phyloP scores from a whole-genome alignment of 2,797 vertebrate genomes.

The Anisognathus igniventris region DNA sequence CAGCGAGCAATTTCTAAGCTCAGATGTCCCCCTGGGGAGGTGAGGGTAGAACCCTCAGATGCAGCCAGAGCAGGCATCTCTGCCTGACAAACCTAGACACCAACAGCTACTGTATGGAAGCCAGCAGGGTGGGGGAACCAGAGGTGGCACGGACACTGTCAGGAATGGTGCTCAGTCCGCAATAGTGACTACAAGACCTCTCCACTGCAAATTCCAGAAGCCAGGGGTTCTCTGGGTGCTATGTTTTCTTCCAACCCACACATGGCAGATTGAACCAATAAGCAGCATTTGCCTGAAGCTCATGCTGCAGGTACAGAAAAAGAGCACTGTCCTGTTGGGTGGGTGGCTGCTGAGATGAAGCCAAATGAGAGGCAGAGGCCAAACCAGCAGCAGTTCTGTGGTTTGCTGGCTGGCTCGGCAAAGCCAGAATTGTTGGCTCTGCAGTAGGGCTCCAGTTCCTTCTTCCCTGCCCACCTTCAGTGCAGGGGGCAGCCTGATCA shows the following conservation, averaged over 20 bases:
- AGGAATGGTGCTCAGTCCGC: fast-evolving
- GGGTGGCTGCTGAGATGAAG: neutral
- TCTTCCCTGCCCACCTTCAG: neutral
- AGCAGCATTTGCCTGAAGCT: neutral
- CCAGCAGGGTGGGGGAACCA: fast-evolving
- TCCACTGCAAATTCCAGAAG: neutral
- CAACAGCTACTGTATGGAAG: fast-evolving
- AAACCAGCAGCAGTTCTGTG: neutral
- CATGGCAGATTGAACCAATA: neutral
- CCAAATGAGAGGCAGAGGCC: neutral
- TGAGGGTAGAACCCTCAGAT: neutral
- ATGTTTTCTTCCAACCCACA: neutral
- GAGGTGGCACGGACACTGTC: fast-evolving
- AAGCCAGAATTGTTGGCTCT: neutral
- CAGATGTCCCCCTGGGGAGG: neutral
- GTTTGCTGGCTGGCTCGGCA: neutral
- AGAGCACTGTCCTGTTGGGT: fast-evolving
- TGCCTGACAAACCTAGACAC: fast-evolving
- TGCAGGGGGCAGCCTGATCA: neutral
- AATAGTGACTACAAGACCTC: neutral
- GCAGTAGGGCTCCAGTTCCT: neutral
- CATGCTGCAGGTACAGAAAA: neutral
- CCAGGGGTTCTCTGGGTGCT: neutral
- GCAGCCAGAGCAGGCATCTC: neutral
- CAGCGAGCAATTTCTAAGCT: fast-evolving